phyloP scores from a whole-genome alignment of 2,888 invertebrate species.

The Podotricha telesiphe region DNA sequence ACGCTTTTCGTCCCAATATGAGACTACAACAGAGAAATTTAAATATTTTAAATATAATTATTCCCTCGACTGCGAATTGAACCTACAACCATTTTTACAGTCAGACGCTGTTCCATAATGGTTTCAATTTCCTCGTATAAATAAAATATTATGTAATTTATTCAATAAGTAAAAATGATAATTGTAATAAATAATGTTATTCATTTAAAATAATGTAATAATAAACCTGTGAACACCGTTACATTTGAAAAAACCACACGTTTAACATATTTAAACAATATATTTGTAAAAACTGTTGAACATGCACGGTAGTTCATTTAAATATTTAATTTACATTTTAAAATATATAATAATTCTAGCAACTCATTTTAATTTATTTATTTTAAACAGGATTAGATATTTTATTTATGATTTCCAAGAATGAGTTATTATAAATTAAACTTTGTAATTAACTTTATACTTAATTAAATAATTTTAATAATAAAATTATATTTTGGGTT shows the following conservation, averaged over 20 bases:
- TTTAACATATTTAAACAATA: constrained; percentile 9
- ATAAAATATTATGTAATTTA: too few species aligned
- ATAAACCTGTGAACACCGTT: background rate
- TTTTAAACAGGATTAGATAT: background rate
- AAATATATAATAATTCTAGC: constrained; percentile 19
- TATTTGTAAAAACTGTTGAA: constrained; percentile 7
- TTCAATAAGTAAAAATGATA: too few species aligned
- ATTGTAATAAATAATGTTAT: too few species aligned
- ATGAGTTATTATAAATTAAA: background rate
- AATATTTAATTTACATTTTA: constrained; percentile 12
- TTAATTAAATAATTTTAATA: background rate
- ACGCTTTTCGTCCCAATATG: too few species aligned
- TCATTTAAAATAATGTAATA: background rate
- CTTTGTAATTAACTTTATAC: background rate
- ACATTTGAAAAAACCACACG: background rate
- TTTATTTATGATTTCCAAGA: constrained; percentile 9
- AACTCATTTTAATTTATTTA: constrained; percentile 13
- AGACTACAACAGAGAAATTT: too few species aligned
- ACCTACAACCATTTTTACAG: too few species aligned
- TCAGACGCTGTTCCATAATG: too few species aligned
- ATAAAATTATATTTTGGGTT: too few species aligned
- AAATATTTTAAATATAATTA: too few species aligned
- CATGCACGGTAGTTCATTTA: constrained; percentile 10
- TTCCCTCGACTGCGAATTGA: too few species aligned
- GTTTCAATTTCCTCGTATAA: too few species aligned